Evolutionary conservation across 2,113 vertebrate genomes (phyloP).

Genomic region (Platysternon megacephalum): DNA sequence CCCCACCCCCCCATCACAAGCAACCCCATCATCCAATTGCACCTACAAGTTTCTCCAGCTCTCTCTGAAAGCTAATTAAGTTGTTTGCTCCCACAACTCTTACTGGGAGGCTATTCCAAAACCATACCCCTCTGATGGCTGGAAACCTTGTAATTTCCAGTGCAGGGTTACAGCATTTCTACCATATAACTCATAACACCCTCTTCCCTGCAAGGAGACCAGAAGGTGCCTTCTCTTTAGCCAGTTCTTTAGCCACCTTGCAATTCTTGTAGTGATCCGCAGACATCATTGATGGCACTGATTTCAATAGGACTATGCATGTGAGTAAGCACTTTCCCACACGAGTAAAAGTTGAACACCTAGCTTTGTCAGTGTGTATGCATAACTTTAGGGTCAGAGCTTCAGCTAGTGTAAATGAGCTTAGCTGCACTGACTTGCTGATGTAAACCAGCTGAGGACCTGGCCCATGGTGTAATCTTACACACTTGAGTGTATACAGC

Average conservation of each 20-base stretch:
- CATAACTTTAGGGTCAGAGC: neutral
- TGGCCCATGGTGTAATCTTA: neutral
- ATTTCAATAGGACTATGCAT: neutral
- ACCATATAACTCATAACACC: neutral
- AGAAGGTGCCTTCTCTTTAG: neutral
- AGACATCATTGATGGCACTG: neutral
- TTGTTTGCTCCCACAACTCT: too few species aligned
- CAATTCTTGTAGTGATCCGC: neutral
- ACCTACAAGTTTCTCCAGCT: too few species aligned
- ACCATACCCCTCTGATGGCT: too few species aligned
- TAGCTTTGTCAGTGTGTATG: neutral
- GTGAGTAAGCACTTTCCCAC: neutral
- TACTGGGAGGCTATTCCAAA: too few species aligned
- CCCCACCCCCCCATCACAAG: too few species aligned
- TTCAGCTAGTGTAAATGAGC: neutral
- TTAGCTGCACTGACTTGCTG: neutral
- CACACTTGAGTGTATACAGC: neutral
- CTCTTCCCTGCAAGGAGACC: neutral
- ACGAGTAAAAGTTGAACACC: neutral
- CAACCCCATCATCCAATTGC: too few species aligned
- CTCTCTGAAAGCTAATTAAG: too few species aligned
- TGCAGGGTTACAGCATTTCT: too few species aligned
- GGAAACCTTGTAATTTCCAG: too few species aligned
- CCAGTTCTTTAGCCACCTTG: neutral
- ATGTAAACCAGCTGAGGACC: neutral